Evolutionary conservation across 2,888 invertebrate species (phyloP).

Genomic region (Oscheius onirici): DNA sequence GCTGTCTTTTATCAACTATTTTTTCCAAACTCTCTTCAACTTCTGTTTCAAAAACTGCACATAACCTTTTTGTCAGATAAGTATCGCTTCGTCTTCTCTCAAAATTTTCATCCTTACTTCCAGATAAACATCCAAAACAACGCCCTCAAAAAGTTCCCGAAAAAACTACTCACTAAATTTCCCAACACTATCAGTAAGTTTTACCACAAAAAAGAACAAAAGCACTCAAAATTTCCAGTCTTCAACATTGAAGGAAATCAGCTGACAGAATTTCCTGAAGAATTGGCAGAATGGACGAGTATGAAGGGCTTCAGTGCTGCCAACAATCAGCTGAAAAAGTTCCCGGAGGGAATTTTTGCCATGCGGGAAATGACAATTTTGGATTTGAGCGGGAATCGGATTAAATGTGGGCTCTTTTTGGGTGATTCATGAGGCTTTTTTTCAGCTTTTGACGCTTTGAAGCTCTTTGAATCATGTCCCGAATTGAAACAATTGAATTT

Average conservation of each 20-base stretch:
- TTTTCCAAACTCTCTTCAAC: too few species aligned
- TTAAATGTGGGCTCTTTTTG: slow-evolving; percentile 40
- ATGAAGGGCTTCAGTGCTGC: slow-evolving; percentile 59
- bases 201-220: background rate
- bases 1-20: too few species aligned
- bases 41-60: too few species aligned
- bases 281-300: slow-evolving; percentile 51
- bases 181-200: slow-evolving; percentile 55
- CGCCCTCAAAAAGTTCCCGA: slow-evolving; percentile 64
- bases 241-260: slow-evolving; percentile 63
- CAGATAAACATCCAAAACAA: slow-evolving; percentile 54
- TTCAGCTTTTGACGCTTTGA: slow-evolving; percentile 49
- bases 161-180: slow-evolving; percentile 60
- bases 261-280: slow-evolving; percentile 57
- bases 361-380: slow-evolving; percentile 49
- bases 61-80: too few species aligned
- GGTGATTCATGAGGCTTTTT: background rate
- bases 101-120: too few species aligned
- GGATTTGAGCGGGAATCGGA: slow-evolving; percentile 58
- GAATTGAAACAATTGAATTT: slow-evolving; percentile 46
- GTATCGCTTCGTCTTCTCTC: too few species aligned
- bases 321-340: slow-evolving; percentile 51
- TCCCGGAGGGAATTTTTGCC: slow-evolving; percentile 52
- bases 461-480: slow-evolving; percentile 37
- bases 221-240: slow-evolving; percentile 41